phyloP scores from a whole-genome alignment of 2,888 invertebrate genomes.

The Leptopterna dolabrata region DNA sequence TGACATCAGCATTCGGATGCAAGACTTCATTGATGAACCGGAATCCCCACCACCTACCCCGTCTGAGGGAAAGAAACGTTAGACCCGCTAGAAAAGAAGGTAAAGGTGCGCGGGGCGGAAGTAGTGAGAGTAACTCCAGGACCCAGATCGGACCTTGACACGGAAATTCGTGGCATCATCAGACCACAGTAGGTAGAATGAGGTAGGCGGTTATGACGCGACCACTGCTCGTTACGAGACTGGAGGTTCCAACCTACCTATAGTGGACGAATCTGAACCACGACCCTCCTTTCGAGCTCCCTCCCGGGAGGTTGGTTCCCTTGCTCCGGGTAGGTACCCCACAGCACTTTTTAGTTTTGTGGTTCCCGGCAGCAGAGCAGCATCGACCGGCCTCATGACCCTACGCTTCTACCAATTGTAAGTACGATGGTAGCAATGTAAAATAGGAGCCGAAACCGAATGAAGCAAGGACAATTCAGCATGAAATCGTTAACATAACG shows the following conservation, averaged over 20 bases:
- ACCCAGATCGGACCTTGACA: conserved; percentile 30
- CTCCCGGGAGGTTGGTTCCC: not conserved
- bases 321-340: not conserved
- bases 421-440: not conserved
- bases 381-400: conserved; percentile 28
- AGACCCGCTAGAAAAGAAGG: not conserved
- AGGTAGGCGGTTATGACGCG: not conserved
- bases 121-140: conserved; percentile 28
- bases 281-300: conserved; percentile 16
- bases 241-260: not conserved
- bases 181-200: not conserved
- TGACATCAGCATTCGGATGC: not conserved
- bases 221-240: not conserved
- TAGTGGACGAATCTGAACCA: not conserved
- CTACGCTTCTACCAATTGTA: not conserved
- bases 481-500: no score
- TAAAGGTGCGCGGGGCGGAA: not conserved
- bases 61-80: not conserved
- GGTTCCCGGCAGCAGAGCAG: not conserved
- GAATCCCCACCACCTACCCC: not conserved
- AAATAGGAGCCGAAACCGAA: no score
- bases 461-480: no score
- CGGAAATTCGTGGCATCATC: conserved; percentile 1
- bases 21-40: conserved; percentile 6
- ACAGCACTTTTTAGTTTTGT: conserved; percentile 7